These are phyloP conservation scores for Plebejus argus DNA, from an alignment of 2,888 invertebrate species.

Conservation along the genomic window DNA sequence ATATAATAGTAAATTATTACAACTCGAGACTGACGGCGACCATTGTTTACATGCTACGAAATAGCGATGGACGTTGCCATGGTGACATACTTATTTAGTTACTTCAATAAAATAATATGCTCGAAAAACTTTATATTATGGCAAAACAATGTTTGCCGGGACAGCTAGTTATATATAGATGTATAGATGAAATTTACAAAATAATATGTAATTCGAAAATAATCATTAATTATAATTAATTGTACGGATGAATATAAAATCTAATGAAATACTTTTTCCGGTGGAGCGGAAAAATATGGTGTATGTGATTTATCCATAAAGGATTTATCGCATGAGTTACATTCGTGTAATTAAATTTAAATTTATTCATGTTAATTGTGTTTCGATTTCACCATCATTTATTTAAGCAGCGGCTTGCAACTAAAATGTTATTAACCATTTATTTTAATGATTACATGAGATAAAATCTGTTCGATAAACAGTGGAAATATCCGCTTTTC, in stretches of 20 bases:
- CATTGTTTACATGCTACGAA: too few relatives aligned
- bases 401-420: neutral
- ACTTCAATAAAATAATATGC: too few relatives aligned
- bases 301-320: slow-evolving; percentile 28
- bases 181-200: too few relatives aligned
- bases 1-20: too few relatives aligned
- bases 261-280: neutral
- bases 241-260: neutral
- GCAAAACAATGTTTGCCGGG: too few relatives aligned
- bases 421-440: slow-evolving; percentile 3
- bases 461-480: slow-evolving; percentile 14
- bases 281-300: slow-evolving; percentile 15
- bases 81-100: too few relatives aligned
- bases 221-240: neutral
- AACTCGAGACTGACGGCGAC: too few relatives aligned
- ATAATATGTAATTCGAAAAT: neutral
- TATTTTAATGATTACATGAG: slow-evolving; percentile 19
- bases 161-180: too few relatives aligned
- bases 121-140: too few relatives aligned
- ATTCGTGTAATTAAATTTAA: slow-evolving; percentile 22
- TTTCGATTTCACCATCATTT: slow-evolving; percentile 12
- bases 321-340: slow-evolving; percentile 28
- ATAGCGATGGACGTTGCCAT: too few relatives aligned
- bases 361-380: slow-evolving; percentile 28
- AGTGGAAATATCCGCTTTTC: neutral